A percentile compares a stretch with the other conserved stretches of the same genome.
phyloP scores from a whole-genome alignment of 2,888 invertebrate species.

The Thecophora atra region DNA sequence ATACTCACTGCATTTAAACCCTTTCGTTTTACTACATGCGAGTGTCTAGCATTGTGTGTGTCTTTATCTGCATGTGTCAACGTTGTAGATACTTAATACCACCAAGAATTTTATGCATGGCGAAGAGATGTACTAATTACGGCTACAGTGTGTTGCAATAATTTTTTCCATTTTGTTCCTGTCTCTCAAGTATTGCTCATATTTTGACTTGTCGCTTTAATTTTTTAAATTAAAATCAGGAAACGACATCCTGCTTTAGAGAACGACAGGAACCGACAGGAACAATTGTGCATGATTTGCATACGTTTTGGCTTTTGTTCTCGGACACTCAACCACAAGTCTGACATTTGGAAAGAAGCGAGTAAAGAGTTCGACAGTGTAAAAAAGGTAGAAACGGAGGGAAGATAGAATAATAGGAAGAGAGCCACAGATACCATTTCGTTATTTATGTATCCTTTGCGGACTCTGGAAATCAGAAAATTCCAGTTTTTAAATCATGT shows the following conservation, averaged over 20 bases:
- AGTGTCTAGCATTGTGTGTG: not conserved
- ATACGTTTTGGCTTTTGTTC: slow-evolving; percentile 34
- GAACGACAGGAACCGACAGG: slow-evolving; percentile 38
- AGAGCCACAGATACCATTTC: too few species aligned
- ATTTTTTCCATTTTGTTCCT: not conserved
- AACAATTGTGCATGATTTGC: slow-evolving; percentile 46
- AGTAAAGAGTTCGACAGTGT: not conserved
- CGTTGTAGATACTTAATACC: too few species aligned
- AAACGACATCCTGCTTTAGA: slow-evolving; percentile 39
- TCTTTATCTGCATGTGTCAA: not conserved
- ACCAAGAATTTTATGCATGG: too few species aligned
- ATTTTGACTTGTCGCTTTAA: not conserved
- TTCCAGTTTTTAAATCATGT: too few species aligned
- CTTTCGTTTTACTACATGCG: not conserved
- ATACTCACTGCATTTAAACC: not conserved
- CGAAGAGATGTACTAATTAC: not conserved
- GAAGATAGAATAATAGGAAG: not conserved
- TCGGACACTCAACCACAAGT: not conserved
- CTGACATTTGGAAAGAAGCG: not conserved
- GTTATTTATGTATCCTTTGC: too few species aligned
- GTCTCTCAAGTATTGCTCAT: not conserved
- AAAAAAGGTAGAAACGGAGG: not conserved
- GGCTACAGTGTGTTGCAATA: not conserved
- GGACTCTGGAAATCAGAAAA: too few species aligned
- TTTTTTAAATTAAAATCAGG: slow-evolving; percentile 36